Evolutionary conservation across 2,113 vertebrate genomes (phyloP).

Genomic region (Sialia sialis): DNA sequence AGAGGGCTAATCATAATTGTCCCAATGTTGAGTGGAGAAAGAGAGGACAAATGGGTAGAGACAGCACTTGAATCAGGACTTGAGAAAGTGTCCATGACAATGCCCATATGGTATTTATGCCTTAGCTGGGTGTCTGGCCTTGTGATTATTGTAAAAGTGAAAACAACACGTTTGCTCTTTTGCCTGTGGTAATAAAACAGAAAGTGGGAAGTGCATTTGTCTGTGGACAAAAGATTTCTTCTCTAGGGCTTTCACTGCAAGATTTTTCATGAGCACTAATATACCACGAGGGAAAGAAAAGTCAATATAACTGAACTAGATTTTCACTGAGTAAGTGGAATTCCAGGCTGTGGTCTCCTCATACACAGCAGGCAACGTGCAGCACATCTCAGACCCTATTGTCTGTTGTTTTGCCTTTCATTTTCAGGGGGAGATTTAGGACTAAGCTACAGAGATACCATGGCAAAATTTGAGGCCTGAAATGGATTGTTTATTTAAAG

Average conservation of each 20-base stretch:
- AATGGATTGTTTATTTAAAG: background rate
- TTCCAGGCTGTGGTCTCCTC: background rate
- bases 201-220: background rate
- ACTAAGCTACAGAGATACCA: background rate
- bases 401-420: background rate
- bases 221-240: constrained; percentile 9
- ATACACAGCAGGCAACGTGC: background rate
- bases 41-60: background rate
- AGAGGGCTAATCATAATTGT: background rate
- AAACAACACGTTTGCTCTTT: background rate
- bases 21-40: background rate
- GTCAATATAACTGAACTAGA: background rate
- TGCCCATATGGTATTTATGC: background rate
- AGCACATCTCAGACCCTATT: background rate
- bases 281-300: background rate
- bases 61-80: background rate
- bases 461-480: background rate
- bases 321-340: background rate
- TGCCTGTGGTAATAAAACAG: background rate
- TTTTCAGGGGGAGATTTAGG: background rate
- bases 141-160: background rate
- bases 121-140: background rate
- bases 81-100: background rate
- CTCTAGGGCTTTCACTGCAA: background rate
- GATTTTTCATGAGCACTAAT: background rate